Evolutionary conservation across 2,888 invertebrate genomes (phyloP).

Genomic region (Noctuana brunneofusca): DNA sequence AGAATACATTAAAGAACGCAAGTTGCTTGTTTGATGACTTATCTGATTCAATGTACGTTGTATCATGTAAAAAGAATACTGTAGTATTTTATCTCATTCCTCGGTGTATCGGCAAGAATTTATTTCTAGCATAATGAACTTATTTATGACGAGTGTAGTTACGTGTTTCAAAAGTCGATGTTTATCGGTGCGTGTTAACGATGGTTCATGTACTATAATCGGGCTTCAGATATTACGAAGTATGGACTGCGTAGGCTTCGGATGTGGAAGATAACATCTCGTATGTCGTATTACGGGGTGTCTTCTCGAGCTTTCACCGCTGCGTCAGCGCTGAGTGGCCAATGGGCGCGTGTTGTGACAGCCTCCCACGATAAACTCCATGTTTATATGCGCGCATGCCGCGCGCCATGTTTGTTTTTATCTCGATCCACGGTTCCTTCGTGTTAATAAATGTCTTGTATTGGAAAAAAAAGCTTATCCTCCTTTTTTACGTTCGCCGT

Average conservation of each 20-base stretch:
- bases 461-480: constrained; percentile 63
- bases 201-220: constrained; percentile 36
- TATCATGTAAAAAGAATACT: neutral
- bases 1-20: neutral
- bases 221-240: constrained; percentile 49
- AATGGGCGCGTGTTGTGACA: constrained; percentile 78
- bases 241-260: constrained; percentile 70
- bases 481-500: constrained; percentile 66
- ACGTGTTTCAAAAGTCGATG: constrained; percentile 41
- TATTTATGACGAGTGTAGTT: constrained; percentile 31
- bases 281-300: constrained; percentile 65
- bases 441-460: constrained; percentile 81
- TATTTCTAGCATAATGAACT: constrained; percentile 22
- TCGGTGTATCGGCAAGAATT: constrained; percentile 10
- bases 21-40: neutral
- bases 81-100: constrained; percentile 9
- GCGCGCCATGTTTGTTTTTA: constrained; percentile 81
- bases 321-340: constrained; percentile 64
- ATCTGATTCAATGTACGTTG: neutral
- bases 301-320: constrained; percentile 74
- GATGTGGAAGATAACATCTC: constrained; percentile 68
- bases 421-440: constrained; percentile 74
- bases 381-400: constrained; percentile 77
- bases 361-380: constrained; percentile 80
- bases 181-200: constrained; percentile 54